These are phyloP conservation scores for Thaleichthys pacificus DNA, from an alignment of 2,797 vertebrate genomes.

Conservation along the genomic window DNA sequence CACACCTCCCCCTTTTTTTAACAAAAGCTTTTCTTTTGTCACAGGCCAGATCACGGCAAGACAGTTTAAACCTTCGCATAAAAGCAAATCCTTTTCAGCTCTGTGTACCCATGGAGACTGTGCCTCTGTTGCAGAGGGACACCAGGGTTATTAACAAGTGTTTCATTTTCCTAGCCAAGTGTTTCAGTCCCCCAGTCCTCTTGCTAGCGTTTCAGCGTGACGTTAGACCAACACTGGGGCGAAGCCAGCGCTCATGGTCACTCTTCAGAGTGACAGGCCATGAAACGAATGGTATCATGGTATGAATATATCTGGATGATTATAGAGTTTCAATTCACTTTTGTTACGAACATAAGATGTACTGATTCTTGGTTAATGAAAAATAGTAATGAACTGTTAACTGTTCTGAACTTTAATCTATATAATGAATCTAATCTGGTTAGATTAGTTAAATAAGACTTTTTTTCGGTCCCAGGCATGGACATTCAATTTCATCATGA, in stretches of 20 bases:
- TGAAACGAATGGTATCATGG: conserved; percentile 53
- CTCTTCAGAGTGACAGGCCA: conserved; percentile 48
- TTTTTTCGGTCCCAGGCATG: too few species aligned
- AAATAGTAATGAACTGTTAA: background rate
- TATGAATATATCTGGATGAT: conserved; percentile 56
- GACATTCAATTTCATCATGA: too few species aligned
- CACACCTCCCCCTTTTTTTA: conserved; percentile 41
- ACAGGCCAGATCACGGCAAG: conserved; percentile 61
- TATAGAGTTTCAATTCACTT: conserved; percentile 49
- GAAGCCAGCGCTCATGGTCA: conserved; percentile 36
- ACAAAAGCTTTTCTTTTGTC: conserved; percentile 81
- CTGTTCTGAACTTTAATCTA: too few species aligned
- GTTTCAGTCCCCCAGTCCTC: conserved; percentile 65
- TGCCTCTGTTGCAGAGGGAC: conserved; percentile 65
- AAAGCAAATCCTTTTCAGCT: conserved; percentile 74
- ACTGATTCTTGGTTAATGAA: conserved; percentile 28
- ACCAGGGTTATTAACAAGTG: conserved; percentile 83
- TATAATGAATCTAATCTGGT: too few species aligned
- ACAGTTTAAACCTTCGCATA: conserved; percentile 73
- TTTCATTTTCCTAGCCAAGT: conserved; percentile 84
- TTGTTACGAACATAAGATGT: conserved; percentile 23
- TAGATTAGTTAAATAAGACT: too few species aligned
- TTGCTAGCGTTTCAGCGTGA: conserved; percentile 38
- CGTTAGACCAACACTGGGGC: conserved; percentile 34
- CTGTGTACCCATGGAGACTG: conserved; percentile 70